A percentile compares a stretch with the other conserved stretches of the same genome.
These are phyloP conservation scores for Lytechinus pictus DNA, from an alignment of 35 echinoderm and acorn worm species.

Conservation along the genomic window DNA sequence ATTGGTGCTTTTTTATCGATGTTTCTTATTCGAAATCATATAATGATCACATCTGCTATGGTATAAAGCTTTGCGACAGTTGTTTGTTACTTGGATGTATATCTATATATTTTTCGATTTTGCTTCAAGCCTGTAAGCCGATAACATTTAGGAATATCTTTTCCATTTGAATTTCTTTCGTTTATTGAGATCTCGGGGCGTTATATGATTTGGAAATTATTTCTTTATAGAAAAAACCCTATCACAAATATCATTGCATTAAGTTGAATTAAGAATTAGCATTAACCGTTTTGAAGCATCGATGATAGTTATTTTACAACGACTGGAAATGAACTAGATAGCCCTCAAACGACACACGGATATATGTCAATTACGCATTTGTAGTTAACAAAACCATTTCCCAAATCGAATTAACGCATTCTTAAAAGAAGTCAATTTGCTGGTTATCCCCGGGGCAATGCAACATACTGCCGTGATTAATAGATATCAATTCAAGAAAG, in stretches of 20 bases:
- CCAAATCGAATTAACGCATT: constrained; percentile 18
- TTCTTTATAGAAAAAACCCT: no score
- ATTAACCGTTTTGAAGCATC: not conserved
- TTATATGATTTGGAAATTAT: not conserved
- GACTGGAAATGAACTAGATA: not conserved
- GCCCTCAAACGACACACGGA: not conserved
- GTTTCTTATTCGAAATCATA: not conserved
- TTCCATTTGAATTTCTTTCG: not conserved
- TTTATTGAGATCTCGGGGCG: not conserved
- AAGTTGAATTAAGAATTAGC: not conserved
- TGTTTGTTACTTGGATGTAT: not conserved
- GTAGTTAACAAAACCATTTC: constrained; percentile 13
- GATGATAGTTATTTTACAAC: not conserved
- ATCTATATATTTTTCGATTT: no score
- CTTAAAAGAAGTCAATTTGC: constrained; percentile 13
- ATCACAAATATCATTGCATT: not conserved
- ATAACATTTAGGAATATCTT: not conserved
- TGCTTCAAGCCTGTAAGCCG: not conserved
- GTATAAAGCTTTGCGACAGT: not conserved
- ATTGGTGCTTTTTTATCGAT: not conserved
- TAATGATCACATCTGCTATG: not conserved
- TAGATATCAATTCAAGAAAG: not conserved
- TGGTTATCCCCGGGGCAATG: not conserved
- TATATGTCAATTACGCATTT: constrained; percentile 14
- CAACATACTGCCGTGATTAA: not conserved